Evolutionary conservation across 2,888 invertebrate species (phyloP).

Genomic region (Polydrusus cervinus): DNA sequence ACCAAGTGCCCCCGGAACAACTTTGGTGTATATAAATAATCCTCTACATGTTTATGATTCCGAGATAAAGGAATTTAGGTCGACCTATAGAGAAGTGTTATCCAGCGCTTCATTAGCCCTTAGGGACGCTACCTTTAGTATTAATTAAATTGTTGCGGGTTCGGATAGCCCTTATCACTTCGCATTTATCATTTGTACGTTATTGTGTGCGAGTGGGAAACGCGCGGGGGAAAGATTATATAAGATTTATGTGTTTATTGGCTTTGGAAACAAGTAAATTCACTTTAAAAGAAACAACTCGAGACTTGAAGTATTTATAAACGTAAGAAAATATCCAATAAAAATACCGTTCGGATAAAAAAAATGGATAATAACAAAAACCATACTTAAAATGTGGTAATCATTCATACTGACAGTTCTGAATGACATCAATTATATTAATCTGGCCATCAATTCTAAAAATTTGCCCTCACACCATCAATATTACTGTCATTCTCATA

Average conservation of each 20-base stretch:
- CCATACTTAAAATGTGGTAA: too few relatives aligned
- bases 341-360: too few relatives aligned
- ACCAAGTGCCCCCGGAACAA: background rate
- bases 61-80: slow-evolving; percentile 42
- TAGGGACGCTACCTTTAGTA: slow-evolving; percentile 32
- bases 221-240: background rate
- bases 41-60: slow-evolving; percentile 37
- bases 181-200: slow-evolving; percentile 22
- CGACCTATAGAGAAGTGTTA: slow-evolving; percentile 34
- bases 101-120: slow-evolving; percentile 35
- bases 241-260: slow-evolving; percentile 19
- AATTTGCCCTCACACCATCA: too few relatives aligned
- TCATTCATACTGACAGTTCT: too few relatives aligned
- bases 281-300: background rate
- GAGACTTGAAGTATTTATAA: too few relatives aligned
- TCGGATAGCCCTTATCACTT: slow-evolving; percentile 30
- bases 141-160: slow-evolving; percentile 41
- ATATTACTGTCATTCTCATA: too few relatives aligned
- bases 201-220: slow-evolving; percentile 18
- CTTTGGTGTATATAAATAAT: slow-evolving; percentile 33
- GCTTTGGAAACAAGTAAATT: background rate
- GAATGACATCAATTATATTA: too few relatives aligned
- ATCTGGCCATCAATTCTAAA: too few relatives aligned
- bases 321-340: too few relatives aligned
- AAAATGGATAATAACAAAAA: too few relatives aligned